These are phyloP conservation scores for Eupleurogrammus muticus DNA, from an alignment of 2,797 vertebrate species.

Conservation along the genomic window DNA sequence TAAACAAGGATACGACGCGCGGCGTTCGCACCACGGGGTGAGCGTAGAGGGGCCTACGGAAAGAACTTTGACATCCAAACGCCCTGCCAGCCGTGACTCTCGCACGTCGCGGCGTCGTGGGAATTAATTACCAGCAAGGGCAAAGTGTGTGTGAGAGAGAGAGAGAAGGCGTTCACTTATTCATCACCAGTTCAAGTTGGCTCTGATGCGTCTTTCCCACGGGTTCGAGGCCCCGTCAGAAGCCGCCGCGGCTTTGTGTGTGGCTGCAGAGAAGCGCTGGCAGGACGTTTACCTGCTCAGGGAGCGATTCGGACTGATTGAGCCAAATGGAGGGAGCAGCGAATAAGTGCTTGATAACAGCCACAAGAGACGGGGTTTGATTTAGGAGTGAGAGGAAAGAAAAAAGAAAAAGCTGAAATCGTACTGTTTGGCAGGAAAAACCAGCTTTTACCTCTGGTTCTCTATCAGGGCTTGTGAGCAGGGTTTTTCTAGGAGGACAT, in stretches of 20 bases:
- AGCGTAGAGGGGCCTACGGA: background rate
- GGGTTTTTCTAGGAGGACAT: background rate
- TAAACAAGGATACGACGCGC: slow-evolving; percentile 35
- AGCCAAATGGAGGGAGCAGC: background rate
- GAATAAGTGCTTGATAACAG: slow-evolving; percentile 7
- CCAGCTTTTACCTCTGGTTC: background rate
- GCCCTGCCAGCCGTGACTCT: slow-evolving; percentile 33
- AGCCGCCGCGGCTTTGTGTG: slow-evolving; percentile 5
- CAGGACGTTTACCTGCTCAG: slow-evolving; percentile 32
- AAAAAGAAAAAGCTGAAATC: no score
- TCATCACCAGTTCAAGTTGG: slow-evolving; percentile 57
- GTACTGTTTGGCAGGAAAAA: background rate
- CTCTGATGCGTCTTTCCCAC: slow-evolving; percentile 45
- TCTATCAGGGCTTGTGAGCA: background rate
- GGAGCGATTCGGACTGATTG: slow-evolving; percentile 11
- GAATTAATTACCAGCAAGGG: slow-evolving; percentile 72
- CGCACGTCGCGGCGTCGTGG: slow-evolving; percentile 43
- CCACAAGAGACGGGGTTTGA: background rate
- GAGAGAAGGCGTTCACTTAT: slow-evolving; percentile 59
- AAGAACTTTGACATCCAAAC: slow-evolving; percentile 18
- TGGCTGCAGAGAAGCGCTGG: background rate
- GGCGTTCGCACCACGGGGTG: background rate
- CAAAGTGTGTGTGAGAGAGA: slow-evolving; percentile 42
- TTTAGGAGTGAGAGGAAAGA: background rate
- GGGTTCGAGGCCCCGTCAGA: slow-evolving; percentile 12